Base-by-base conservation (phyloP, 2,888 invertebrate genomes). In the Lucinisca nassula region DNA sequence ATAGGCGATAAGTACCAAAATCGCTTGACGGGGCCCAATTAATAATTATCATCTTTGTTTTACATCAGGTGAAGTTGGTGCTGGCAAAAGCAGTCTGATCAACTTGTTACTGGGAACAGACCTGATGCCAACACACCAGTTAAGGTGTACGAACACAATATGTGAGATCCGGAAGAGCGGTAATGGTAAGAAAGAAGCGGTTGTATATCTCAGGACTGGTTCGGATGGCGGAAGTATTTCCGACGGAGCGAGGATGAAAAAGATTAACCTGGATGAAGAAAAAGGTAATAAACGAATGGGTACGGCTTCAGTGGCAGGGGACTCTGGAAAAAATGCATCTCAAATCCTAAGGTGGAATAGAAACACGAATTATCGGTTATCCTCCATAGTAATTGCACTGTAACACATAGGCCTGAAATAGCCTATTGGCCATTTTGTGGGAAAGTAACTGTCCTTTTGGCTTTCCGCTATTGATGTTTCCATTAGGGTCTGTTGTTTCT, bases 41-140 rank as follows among this genome's bases (percentile, higher is more conserved):
- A n/a, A n/a, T n/a, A n/a, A n/a, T n/a, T 55, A 55, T 51, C 14
- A 30, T 76, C 14, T 40, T 21, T 76, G 17, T 38, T 8, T 40
- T 70, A 12, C 1, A 78, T 6, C 82, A 94, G 95, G 95, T 61
- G 95, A 95, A 78, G 93, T 94, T 32, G 94, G 94, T 0, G 92
- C 95, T 0, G 95, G 95, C 8, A 95, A 95, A 85, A 93, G 94
- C 79, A 93, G 92, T 75, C 86, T 95, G n/a, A 90, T 95, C 51
- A 95, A 95, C 87, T 90, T 95, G 1, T 55, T 95, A 14, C 90
- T 94, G 0, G 94, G 93, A 21, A 77, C 72, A 2, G 91, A 93
- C 30, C 70, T 95, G 10, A 88, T 95, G 30, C 95, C 95, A 0
- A 91, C 92, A 10, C 86, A 88, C 67, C 77, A 88, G 10, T 85